Percentiles rank a stretch among this genome's conserved stretches.
phyloP scores from a whole-genome alignment of 1,140 invertebrate genomes.

The Aphaenogaster floridana region DNA sequence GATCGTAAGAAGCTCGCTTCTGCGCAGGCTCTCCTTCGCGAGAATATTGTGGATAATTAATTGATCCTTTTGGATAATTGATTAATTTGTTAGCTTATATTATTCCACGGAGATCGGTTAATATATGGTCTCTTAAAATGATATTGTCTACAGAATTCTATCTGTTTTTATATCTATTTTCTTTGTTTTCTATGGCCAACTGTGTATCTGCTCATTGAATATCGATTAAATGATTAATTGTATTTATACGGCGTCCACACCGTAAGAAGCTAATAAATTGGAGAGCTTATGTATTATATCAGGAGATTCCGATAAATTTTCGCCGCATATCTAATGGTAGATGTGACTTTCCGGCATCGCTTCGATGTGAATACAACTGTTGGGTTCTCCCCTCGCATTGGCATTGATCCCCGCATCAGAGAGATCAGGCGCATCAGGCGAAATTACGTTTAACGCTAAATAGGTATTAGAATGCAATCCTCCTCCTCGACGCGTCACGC shows the following conservation, averaged over 20 bases:
- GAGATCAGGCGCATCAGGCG: neutral
- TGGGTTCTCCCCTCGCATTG: neutral
- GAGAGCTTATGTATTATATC: neutral
- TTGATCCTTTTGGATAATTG: neutral
- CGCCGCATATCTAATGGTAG: neutral
- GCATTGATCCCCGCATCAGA: neutral
- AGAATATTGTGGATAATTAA: neutral
- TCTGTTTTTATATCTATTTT: neutral
- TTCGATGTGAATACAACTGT: neutral
- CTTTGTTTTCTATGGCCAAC: neutral
- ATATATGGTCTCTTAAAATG: neutral
- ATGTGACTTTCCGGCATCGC: neutral
- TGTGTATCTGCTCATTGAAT: neutral
- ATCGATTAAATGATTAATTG: conserved; percentile 9
- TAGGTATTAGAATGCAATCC: neutral
- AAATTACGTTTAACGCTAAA: neutral
- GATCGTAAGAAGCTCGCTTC: neutral
- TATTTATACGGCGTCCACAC: neutral
- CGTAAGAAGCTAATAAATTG: neutral
- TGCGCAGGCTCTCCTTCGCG: neutral
- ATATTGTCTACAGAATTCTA: neutral
- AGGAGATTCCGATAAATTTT: neutral
- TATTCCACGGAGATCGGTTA: neutral
- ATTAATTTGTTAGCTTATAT: neutral
- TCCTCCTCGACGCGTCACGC: neutral